Evolutionary conservation across 2,113 vertebrate species (phyloP), one percentile per base, ranked within the genome.

Genomic region (Triplophysa tibetana): DNA sequence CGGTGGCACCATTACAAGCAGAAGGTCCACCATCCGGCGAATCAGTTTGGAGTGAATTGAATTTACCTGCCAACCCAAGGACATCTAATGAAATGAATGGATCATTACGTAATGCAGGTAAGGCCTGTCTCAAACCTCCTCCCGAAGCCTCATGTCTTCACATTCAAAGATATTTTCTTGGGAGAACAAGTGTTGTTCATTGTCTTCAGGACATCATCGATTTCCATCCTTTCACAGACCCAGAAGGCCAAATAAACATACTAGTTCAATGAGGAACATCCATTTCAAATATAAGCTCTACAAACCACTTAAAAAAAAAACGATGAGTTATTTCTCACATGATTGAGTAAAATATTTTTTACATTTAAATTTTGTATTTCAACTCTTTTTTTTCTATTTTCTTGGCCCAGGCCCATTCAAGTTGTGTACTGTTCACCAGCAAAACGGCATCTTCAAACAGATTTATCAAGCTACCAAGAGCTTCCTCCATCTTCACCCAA

Each of bases 21-120:
- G 89, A 75, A 96, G 75, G 78, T 92, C 92, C 70, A 93, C 89
- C 93, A 97, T 92, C 94, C 95, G 95, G 64, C 83, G 91, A 21
- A 87, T 87, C 90, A 94, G 89, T 52, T 87, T 83, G 72, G 75
- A 87, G 69, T 96, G 92, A 81, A 94, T 81, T 29, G 89, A 91
- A 70, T 41, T 82, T 70, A 94, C 81, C 96, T 96, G 86, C 33
- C 60, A 43, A 56, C 64, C 67, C 67, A 17, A 75, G 41, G 21
- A 67, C 45, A 70, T 38, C 23, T 45, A 23, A 26, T n/a, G 41
- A 38, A 11, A 70, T 9, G 21, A 2, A n/a, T 69, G 41, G 73
- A 19, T 72, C 13, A 38, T 38, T 38, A 11, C 64, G 56, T 50
- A 16, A 82, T 66, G 50, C 1, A 68, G 14, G 61, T 70, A 61